These are phyloP conservation scores for Apis mellifera DNA, from an alignment of 1,140 invertebrate genomes.

Conservation along the genomic window DNA sequence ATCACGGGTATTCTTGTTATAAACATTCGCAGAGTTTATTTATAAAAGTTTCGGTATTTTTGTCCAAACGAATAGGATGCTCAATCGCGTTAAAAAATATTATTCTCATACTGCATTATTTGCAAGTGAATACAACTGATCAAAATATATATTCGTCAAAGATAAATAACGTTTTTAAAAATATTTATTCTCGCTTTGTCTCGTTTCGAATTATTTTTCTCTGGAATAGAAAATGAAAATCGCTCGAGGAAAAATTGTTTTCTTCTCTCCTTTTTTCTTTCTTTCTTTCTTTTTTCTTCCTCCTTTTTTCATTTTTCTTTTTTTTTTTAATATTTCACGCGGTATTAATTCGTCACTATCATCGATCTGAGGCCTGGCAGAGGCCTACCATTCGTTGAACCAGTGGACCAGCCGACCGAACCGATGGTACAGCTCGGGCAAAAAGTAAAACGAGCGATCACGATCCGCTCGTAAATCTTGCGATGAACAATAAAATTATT, in stretches of 20 bases:
- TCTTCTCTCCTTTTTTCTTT: too few relatives aligned
- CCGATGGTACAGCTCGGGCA: constrained; percentile 58
- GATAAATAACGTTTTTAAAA: background rate
- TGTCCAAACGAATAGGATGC: background rate
- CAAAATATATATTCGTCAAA: background rate
- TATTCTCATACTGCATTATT: background rate
- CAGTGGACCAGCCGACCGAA: constrained; percentile 48
- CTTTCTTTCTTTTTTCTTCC: background rate
- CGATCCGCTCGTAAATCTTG: constrained; percentile 3
- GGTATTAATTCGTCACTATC: constrained; percentile 53
- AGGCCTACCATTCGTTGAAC: constrained; percentile 41
- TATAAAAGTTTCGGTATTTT: too few relatives aligned
- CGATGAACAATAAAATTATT: constrained; percentile 15
- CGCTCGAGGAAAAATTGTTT: background rate
- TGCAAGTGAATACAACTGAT: background rate
- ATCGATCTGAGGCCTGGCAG: constrained; percentile 31
- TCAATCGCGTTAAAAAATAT: background rate
- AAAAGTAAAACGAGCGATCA: constrained; percentile 39
- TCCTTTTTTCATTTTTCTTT: too few relatives aligned
- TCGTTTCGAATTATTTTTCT: background rate
- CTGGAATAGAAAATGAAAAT: background rate
- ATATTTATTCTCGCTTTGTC: background rate
- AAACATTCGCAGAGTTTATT: too few relatives aligned
- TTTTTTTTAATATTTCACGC: constrained; percentile 2
- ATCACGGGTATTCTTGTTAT: too few relatives aligned